Base-by-base conservation (phyloP, 1,140 invertebrate species). In the Limonius californicus region DNA sequence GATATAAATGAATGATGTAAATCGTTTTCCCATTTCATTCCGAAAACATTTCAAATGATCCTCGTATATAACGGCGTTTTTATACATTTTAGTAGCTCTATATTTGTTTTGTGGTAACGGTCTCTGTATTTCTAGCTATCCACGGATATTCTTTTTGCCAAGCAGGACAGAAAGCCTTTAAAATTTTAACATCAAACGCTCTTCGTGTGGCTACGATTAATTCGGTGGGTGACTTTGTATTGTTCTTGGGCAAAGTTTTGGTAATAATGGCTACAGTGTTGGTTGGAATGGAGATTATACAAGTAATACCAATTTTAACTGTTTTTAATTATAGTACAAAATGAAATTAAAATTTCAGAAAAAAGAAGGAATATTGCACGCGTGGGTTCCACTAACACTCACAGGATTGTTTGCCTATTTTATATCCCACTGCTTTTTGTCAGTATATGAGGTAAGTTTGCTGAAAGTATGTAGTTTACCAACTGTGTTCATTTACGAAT, bases 171-270 rank as follows among this genome's bases (percentile, higher is more conserved):
- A 81, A 83, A 71, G 86, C 86, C 1, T 87, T 89, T 64, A 74
- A 77, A 57, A 74, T 85, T 7, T 66, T 89, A 0, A 75, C 81
- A 0, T 78, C 70, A 15, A 92, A 92, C 74, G 83, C 84, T 39
- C 70, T 91, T 15, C 75, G 87, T 66, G 85, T 91, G 1, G 80
- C 83, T 19, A 87, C 88, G 1, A 89, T 92, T 55, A 91, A 91
- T 75, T 88, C 87, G 32, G 85, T 92, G 14, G 89, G 89, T 4
- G 87, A 89, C 71, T 90, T 91, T 70, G 84, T 92, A 9, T 74
- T 92, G 2, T 87, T 92, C 57, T 71, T 92, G 18, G 85, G 83
- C 1, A 92, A 92, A 82, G 78, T 86, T 12, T 77, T 85, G 12
- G 84, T 92, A 8, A 86, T 89, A 12, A 77, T 83, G 39, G 77